These are phyloP conservation scores for Autographa gamma DNA, from an alignment of 2,888 invertebrate genomes.

Conservation along the genomic window DNA sequence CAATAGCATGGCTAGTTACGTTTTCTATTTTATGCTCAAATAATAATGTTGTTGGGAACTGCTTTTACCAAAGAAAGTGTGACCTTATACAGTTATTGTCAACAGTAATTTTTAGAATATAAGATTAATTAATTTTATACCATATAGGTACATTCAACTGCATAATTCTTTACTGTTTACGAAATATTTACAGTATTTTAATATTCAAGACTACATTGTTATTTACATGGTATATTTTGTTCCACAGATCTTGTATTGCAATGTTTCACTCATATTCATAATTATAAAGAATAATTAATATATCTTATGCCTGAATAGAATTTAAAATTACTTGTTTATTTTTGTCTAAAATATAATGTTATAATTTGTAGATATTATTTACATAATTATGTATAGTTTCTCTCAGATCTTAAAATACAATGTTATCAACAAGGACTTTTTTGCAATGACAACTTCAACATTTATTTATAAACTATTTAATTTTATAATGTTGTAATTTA, in stretches of 20 bases:
- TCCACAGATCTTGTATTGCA: background rate
- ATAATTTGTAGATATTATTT: background rate
- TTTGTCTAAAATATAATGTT: background rate
- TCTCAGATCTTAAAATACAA: constrained; percentile 29
- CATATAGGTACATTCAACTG: background rate
- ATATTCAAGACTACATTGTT: background rate
- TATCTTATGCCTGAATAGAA: background rate
- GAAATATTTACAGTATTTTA: background rate
- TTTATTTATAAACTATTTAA: constrained; percentile 20
- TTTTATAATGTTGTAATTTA: constrained; percentile 19
- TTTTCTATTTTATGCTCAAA: background rate
- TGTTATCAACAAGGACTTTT: constrained; percentile 20
- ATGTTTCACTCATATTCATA: background rate
- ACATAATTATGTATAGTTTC: background rate
- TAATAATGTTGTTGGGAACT: background rate
- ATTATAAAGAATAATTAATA: background rate
- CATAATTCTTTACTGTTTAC: background rate
- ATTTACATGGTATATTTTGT: background rate
- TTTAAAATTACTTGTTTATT: background rate
- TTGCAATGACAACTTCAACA: constrained; percentile 19
- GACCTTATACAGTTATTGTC: constrained; percentile 16
- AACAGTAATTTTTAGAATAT: constrained; percentile 20
- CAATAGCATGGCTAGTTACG: background rate
- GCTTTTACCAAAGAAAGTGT: constrained; percentile 19
- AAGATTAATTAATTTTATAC: constrained; percentile 10